Percentiles rank a stretch among this genome's conserved stretches.
phyloP scores from a whole-genome alignment of 2,888 invertebrate species.

The Eupithecia insigniata region DNA sequence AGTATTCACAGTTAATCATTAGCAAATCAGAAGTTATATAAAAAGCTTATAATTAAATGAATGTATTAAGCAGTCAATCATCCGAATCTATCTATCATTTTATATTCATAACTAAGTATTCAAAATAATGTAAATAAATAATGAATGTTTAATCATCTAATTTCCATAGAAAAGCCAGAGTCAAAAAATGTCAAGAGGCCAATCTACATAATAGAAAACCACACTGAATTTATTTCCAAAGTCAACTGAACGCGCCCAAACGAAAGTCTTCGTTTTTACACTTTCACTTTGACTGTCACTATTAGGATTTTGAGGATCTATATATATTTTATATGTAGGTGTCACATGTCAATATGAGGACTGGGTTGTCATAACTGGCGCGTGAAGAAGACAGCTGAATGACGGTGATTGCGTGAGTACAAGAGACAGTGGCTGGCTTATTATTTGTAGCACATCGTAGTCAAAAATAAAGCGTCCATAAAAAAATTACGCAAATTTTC shows the following conservation, averaged over 20 bases:
- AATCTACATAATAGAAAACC: constrained; percentile 12
- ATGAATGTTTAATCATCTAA: neutral
- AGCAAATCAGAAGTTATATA: neutral
- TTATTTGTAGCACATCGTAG: neutral
- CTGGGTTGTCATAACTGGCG: constrained; percentile 8
- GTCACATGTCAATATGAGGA: constrained; percentile 45
- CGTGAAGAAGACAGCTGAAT: constrained; percentile 46
- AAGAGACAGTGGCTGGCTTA: constrained; percentile 37
- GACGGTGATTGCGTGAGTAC: constrained; percentile 42
- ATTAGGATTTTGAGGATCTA: constrained; percentile 61
- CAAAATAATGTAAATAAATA: constrained; percentile 8
- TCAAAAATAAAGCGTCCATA: neutral
- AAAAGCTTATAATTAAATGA: neutral
- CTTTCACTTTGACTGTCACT: constrained; percentile 66
- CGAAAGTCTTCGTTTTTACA: constrained; percentile 69
- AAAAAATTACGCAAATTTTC: neutral
- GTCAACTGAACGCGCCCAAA: constrained; percentile 37
- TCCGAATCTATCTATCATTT: neutral
- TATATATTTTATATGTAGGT: constrained; percentile 44
- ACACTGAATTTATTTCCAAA: constrained; percentile 2
- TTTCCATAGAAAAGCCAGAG: constrained; percentile 4
- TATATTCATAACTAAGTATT: neutral
- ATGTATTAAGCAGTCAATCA: neutral
- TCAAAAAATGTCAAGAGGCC: constrained; percentile 9
- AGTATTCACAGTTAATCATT: constrained; percentile 1